Evolutionary conservation across 2,888 invertebrate genomes (phyloP).

Genomic region (Hypercompe scribonia): DNA sequence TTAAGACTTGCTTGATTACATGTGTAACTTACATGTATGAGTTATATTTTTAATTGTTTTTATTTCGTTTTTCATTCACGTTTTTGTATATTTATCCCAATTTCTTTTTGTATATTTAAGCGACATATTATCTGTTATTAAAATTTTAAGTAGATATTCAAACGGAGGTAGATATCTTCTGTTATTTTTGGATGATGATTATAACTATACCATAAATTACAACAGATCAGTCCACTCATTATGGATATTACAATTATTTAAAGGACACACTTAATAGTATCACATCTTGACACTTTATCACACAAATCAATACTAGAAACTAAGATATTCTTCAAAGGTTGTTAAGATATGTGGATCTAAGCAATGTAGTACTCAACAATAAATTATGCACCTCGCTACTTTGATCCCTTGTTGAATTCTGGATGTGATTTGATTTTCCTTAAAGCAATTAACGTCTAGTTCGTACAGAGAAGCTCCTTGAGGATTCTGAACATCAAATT

Average conservation of each 20-base stretch:
- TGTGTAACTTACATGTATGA: background rate
- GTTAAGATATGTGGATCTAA: background rate
- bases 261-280: too few species aligned
- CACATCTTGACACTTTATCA: background rate
- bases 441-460: background rate
- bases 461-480: background rate
- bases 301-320: background rate
- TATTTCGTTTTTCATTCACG: too few species aligned
- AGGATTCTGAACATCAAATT: background rate
- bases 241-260: too few species aligned
- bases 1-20: background rate
- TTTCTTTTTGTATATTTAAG: too few species aligned
- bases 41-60: too few species aligned
- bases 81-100: too few species aligned
- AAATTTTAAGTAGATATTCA: too few species aligned
- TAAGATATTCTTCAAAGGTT: background rate
- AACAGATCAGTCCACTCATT: too few species aligned
- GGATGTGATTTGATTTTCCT: slow-evolving; percentile 1
- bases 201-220: too few species aligned
- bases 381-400: background rate
- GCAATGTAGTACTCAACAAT: background rate
- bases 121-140: too few species aligned
- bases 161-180: too few species aligned
- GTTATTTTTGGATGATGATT: too few species aligned
- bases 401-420: slow-evolving; percentile 5